A percentile compares a stretch with the other conserved stretches of the same genome.
Conservation (phyloP, 1,140 invertebrate genomes). For the Bombus waltoni region DNA sequence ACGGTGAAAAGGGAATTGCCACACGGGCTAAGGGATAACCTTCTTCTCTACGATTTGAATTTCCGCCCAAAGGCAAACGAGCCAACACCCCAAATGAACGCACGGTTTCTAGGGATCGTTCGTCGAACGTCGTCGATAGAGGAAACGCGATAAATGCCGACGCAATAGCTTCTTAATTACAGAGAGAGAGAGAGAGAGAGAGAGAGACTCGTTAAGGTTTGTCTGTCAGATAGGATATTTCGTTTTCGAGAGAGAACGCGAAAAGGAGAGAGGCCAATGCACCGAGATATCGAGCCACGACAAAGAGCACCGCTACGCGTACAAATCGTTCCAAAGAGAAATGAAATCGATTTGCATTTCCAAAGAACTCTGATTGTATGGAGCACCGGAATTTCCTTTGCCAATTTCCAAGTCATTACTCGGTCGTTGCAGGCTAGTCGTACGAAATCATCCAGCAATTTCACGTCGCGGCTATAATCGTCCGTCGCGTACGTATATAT, state of each 20-base stretch:
- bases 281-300: conserved; percentile 13
- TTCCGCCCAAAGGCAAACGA: conserved; percentile 66
- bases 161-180: conserved; percentile 47
- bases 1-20: conserved; percentile 47
- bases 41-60: conserved; percentile 62
- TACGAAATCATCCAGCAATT: background rate
- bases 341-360: conserved; percentile 49
- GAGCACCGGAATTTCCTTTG: conserved; percentile 27
- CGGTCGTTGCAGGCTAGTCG: background rate
- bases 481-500: background rate
- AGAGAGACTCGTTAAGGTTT: conserved; percentile 40
- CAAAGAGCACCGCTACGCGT: conserved; percentile 52
- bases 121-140: conserved; percentile 19
- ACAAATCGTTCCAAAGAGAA: conserved; percentile 11
- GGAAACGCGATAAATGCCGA: conserved; percentile 24
- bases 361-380: conserved; percentile 36
- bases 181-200: background rate
- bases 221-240: conserved; percentile 29
- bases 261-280: background rate
- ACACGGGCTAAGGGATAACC: conserved; percentile 32
- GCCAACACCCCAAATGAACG: conserved; percentile 21
- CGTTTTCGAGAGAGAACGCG: background rate
- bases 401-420: conserved; percentile 34
- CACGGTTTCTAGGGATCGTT: background rate
- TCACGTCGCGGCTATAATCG: background rate